Evolutionary conservation across 2,888 invertebrate genomes (phyloP), one percentile per base, ranked within the genome.

Genomic region (Drosophila anomelani): DNA sequence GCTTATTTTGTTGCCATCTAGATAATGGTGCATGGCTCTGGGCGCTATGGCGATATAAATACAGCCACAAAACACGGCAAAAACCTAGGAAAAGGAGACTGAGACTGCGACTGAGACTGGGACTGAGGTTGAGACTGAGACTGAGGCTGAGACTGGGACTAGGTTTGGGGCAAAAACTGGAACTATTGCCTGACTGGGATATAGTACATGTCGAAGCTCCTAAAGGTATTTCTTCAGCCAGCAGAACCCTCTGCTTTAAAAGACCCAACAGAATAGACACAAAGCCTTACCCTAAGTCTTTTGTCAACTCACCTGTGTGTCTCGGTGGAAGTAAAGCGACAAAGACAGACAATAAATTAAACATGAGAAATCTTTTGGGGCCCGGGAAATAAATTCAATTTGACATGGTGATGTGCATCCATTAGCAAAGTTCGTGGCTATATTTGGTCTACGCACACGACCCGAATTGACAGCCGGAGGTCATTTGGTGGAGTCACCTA

Each of bases 21-120:
- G 80, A 87, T 84, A 84, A 78, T 86, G 85, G 58, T 75, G 79
- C 75, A 84, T 70, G 76, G 68, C 84, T 58, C 75, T 73, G 67
- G 82, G 82, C 85, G 58, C 68, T 72, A 58, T 54, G 55, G 44
- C 51, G 68, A 74, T 79, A 83, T 76, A 85, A 75, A 74, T 80
- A 82, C 41, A 70, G 49, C 44, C 34, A 62, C 47, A 56, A 47
- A 43, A 59, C 34, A 56, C 43, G 57, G 56, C 32, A 20, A 20
- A 15, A 36, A 15, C 34, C 20, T 4, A 20, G 51, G 51, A 34
- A 34, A 36, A 51, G 60, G 26, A 46, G 39, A 32, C 26, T 34
- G 17, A 4, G 17, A 41, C 10, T 17, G 17, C 1, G 43, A 43
- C 43, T 23, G 20, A 43, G 34, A 17, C 26, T 26, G 51, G 5